A percentile compares a stretch with the other conserved stretches of the same genome.
Evolutionary conservation across 2,113 vertebrate species (phyloP).

Genomic region (Centropus bengalensis): DNA sequence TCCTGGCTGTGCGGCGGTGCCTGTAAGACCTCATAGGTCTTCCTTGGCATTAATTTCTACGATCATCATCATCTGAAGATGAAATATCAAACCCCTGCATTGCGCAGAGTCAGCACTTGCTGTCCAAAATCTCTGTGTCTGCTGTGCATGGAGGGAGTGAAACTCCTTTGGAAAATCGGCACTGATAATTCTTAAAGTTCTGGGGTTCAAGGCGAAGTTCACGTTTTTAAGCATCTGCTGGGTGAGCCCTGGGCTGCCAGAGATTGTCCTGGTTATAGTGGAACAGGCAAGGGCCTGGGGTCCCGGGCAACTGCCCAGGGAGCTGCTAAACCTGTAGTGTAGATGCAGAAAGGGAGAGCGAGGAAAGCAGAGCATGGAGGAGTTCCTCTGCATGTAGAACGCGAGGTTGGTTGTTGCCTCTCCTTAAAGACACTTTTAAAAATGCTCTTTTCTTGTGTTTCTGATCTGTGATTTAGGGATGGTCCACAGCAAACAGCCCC

Average conservation of each 20-base stretch:
- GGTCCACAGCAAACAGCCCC: slow-evolving; percentile 89
- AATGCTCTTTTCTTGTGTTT: neutral
- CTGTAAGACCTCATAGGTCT: neutral
- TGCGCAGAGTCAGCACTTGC: fast-evolving
- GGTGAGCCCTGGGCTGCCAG: neutral
- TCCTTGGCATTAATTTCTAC: neutral
- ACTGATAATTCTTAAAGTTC: neutral
- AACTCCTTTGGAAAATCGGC: neutral
- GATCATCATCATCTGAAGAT: neutral
- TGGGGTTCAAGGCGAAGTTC: neutral
- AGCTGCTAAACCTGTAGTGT: neutral
- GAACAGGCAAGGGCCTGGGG: neutral
- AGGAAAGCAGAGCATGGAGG: neutral
- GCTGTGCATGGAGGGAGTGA: neutral
- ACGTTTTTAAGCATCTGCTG: fast-evolving
- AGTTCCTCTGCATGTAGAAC: fast-evolving
- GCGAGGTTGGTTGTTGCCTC: neutral
- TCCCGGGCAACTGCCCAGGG: neutral
- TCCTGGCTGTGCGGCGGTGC: fast-evolving
- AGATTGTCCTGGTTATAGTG: neutral
- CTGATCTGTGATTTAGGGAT: slow-evolving; percentile 78
- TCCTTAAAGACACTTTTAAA: neutral
- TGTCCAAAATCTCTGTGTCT: neutral
- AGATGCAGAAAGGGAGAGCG: neutral
- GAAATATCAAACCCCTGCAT: neutral